Conservation (phyloP, 2,113 vertebrate species). For the Anseranas semipalmata region DNA sequence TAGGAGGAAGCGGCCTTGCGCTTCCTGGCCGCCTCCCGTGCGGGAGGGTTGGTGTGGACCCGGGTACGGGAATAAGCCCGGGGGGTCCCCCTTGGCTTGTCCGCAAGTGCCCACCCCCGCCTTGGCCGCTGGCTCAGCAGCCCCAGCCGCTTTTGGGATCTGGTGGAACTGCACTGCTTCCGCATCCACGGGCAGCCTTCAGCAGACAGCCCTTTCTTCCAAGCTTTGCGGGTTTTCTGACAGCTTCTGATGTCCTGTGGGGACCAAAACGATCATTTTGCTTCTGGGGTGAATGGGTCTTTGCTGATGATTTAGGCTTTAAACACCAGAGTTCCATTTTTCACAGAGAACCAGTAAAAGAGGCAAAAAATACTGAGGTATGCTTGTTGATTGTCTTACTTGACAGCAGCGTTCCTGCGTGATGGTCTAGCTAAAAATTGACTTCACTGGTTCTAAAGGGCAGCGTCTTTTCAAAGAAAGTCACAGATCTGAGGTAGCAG, state of each 20-base stretch:
- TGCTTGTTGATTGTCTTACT: not conserved
- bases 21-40: not conserved
- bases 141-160: not conserved
- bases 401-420: rapidly evolving
- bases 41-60: not conserved
- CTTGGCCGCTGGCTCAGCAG: not conserved
- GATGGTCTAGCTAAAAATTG: not conserved
- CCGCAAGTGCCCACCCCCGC: not conserved
- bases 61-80: not conserved
- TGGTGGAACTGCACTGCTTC: not conserved
- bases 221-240: not conserved
- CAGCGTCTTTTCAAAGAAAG: not conserved
- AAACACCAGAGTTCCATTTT: not conserved
- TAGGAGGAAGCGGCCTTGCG: constrained; percentile 1
- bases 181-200: not conserved
- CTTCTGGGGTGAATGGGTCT: not conserved
- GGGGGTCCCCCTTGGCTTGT: not conserved
- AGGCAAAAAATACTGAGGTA: not conserved
- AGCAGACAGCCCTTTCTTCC: not conserved
- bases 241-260: not conserved
- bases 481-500: not conserved
- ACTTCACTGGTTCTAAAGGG: not conserved
- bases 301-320: not conserved
- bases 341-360: not conserved
- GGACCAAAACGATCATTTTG: rapidly evolving